phyloP scores from a whole-genome alignment of 2,797 vertebrate genomes.

The Mionectes olivaceus region DNA sequence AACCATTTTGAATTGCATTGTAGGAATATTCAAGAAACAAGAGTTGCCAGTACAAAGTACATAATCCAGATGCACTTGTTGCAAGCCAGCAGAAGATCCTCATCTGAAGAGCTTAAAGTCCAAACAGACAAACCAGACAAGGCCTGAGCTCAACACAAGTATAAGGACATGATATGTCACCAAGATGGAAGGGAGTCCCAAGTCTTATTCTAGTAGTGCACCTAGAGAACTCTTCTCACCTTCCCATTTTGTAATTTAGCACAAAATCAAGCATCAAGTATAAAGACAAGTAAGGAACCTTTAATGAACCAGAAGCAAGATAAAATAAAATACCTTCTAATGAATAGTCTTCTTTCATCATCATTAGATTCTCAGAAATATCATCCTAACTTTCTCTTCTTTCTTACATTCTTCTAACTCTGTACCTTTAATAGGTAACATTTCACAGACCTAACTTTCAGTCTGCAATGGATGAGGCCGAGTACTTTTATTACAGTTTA shows the following conservation, averaged over 20 bases:
- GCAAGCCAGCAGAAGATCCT: neutral
- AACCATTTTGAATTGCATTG: neutral
- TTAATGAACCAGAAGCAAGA: neutral
- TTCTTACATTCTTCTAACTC: conserved; percentile 13
- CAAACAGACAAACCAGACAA: neutral
- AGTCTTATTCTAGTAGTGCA: neutral
- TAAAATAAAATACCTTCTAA: neutral
- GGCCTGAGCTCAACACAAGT: neutral
- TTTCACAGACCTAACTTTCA: conserved; percentile 41
- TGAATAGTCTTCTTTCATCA: neutral
- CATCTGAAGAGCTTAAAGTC: neutral
- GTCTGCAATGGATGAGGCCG: neutral
- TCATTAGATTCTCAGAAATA: conserved; percentile 19
- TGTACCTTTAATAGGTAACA: conserved; percentile 43
- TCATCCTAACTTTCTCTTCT: neutral
- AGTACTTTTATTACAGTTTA: conserved; percentile 54
- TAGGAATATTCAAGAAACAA: neutral
- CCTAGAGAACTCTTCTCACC: neutral
- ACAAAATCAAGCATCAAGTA: neutral
- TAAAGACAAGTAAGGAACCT: neutral
- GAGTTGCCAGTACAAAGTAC: neutral
- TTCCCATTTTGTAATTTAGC: neutral
- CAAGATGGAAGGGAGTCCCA: neutral
- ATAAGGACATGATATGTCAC: neutral
- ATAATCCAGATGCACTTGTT: neutral